phyloP scores from a whole-genome alignment of 2,888 invertebrate genomes.

The Eristalinus aeneus region DNA sequence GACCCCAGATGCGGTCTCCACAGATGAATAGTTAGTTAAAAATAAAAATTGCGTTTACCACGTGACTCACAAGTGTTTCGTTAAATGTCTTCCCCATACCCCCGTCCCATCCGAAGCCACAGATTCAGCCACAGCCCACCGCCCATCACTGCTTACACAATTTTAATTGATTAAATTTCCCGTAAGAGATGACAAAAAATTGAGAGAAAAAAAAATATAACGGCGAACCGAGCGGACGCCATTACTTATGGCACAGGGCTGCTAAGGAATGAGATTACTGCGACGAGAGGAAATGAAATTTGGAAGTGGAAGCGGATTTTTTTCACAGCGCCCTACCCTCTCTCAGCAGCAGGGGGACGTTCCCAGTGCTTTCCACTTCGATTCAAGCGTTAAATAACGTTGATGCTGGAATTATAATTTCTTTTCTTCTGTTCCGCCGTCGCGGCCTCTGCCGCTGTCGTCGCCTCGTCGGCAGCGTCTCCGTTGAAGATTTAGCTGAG shows the following conservation, averaged over 20 bases:
- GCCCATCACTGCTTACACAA: constrained; percentile 19
- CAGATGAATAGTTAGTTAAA: constrained; percentile 49
- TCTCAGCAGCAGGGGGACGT: neutral
- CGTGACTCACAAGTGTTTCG: constrained; percentile 37
- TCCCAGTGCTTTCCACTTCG: constrained; percentile 33
- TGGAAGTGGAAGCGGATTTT: constrained; percentile 39
- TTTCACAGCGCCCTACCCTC: neutral
- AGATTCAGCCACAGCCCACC: neutral
- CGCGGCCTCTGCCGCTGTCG: neutral
- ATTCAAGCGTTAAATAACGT: constrained; percentile 66
- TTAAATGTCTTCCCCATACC: neutral
- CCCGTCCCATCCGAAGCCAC: neutral
- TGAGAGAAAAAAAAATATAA: neutral
- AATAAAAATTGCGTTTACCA: constrained; percentile 33
- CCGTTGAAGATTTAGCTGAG: constrained; percentile 1
- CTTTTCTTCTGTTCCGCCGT: constrained; percentile 48
- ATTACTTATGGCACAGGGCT: constrained; percentile 9
- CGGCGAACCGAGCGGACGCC: neutral
- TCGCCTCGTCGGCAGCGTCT: neutral
- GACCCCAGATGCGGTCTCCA: constrained; percentile 20
- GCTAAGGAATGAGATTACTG: neutral
- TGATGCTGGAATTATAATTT: constrained; percentile 65
- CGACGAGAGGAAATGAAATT: constrained; percentile 50
- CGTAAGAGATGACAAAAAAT: constrained; percentile 20
- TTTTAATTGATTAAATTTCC: constrained; percentile 68